A percentile compares a stretch with the other conserved stretches of the same genome.
These are phyloP conservation scores for Xylocampa areola DNA, from an alignment of 2,888 invertebrate species.

Conservation along the genomic window DNA sequence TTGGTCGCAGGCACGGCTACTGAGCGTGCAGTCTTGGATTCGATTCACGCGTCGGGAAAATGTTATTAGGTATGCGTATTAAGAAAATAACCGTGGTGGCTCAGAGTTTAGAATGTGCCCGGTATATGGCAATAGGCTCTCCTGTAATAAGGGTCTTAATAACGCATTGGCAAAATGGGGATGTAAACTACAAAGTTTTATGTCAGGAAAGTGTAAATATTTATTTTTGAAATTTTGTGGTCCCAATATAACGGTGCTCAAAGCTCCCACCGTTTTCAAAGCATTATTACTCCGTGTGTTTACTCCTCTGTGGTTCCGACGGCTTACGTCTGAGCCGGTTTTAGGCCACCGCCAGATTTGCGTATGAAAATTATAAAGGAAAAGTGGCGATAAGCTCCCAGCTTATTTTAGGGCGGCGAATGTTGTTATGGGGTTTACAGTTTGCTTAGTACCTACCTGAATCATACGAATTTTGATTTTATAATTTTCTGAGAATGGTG, in stretches of 20 bases:
- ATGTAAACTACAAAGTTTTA: too few relatives aligned
- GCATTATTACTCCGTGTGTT: constrained; percentile 7
- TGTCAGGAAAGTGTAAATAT: too few relatives aligned
- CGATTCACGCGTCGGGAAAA: too few relatives aligned
- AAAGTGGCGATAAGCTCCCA: constrained; percentile 52
- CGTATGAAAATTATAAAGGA: constrained; percentile 59
- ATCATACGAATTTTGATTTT: constrained; percentile 8
- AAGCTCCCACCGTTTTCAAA: too few relatives aligned
- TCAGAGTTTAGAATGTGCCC: too few relatives aligned
- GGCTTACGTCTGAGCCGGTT: constrained; percentile 54
- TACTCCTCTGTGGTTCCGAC: constrained; percentile 8
- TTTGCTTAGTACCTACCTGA: constrained; percentile 19
- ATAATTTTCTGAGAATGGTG: constrained; percentile 8
- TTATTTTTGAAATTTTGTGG: background rate
- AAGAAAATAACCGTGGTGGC: too few relatives aligned
- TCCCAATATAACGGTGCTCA: background rate
- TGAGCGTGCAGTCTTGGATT: too few relatives aligned
- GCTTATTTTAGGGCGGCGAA: constrained; percentile 39
- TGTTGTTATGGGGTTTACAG: constrained; percentile 26
- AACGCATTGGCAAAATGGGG: too few relatives aligned
- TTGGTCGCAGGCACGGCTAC: too few relatives aligned
- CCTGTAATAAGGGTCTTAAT: too few relatives aligned
- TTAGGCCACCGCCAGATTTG: constrained; percentile 54
- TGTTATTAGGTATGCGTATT: too few relatives aligned
- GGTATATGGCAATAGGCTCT: too few relatives aligned